These are phyloP conservation scores for Congeria kusceri DNA, from an alignment of 2,888 invertebrate species.

Conservation along the genomic window DNA sequence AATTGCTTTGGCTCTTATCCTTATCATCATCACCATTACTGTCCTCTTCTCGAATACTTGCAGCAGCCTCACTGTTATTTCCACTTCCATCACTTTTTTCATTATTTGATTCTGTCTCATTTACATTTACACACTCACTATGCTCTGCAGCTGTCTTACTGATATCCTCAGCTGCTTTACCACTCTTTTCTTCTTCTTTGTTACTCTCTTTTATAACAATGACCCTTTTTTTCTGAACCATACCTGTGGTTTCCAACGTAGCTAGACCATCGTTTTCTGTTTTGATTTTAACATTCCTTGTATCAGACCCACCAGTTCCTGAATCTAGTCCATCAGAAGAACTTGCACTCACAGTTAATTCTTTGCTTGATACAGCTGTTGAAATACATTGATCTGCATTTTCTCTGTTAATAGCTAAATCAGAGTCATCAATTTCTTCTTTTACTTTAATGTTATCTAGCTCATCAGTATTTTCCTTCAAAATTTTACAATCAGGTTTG, in stretches of 20 bases:
- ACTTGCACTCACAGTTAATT: not conserved
- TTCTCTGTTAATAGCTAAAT: not conserved
- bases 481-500: no score
- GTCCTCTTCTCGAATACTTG: slow-evolving; percentile 27
- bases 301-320: no score
- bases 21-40: slow-evolving; percentile 29
- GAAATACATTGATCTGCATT: not conserved
- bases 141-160: not conserved
- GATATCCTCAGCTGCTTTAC: slow-evolving; percentile 2
- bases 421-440: not conserved
- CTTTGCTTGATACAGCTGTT: not conserved
- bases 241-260: not conserved
- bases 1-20: not conserved
- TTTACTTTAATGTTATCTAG: not conserved
- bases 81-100: not conserved
- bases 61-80: not conserved
- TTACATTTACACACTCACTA: not conserved
- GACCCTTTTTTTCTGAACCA: not conserved
- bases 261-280: no score
- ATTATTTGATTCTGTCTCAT: not conserved
- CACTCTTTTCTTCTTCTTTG: not conserved
- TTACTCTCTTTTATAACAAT: not conserved
- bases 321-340: no score
- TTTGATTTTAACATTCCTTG: no score
- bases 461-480: not conserved